Base-by-base conservation (phyloP, 2,797 vertebrate species). In the Poecilia gillii region DNA sequence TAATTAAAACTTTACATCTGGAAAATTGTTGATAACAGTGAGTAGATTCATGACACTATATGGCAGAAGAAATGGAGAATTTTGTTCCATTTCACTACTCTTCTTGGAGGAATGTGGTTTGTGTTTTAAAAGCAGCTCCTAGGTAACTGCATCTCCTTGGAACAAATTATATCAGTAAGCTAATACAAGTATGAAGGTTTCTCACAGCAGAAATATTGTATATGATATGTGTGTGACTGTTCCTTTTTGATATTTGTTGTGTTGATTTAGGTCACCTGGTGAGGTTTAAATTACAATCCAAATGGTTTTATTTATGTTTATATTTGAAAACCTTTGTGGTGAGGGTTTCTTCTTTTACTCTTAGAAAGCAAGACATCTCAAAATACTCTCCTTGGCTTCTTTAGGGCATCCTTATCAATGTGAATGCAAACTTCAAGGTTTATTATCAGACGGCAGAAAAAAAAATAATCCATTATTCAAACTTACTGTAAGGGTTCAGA, bases 51-150 rank as follows among this genome's bases (percentile, higher is more conserved):
- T 46, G 46, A 41, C 55, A 25, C 28, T 73, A 64, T 31, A 6
- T 20, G n/a, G 28, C 25, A 62, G 45, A 33, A 5, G 36, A 47
- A 25, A 12, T 12, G 0, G 6, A 5, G 0, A 28, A 45, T 20
- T 46, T 3, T 18, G 45, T 77, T 57, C 71, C 53, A 53, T 72
- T 62, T 72, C 53, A 55, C 46, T 76, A 16, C 20, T n/a, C 46
- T 55, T 62, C 11, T 45, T 25, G 16, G 55, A 45, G 64, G 49
- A 14, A 18, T 71, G 81, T 36, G 13, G 71, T 36, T 49, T 9
- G 23, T 3, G 39, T 43, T 4, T 14, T 41, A 12, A 6, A 80
- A 74, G 72, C 62, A n/a, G 71, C 46, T 64, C 14, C 41, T 6
- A 0, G 71, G 74, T 81, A 76, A 79, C 74, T 59, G n/a, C 43